Evolutionary conservation across 1,140 invertebrate species (phyloP).

Genomic region (Leptopilina clavipes): DNA sequence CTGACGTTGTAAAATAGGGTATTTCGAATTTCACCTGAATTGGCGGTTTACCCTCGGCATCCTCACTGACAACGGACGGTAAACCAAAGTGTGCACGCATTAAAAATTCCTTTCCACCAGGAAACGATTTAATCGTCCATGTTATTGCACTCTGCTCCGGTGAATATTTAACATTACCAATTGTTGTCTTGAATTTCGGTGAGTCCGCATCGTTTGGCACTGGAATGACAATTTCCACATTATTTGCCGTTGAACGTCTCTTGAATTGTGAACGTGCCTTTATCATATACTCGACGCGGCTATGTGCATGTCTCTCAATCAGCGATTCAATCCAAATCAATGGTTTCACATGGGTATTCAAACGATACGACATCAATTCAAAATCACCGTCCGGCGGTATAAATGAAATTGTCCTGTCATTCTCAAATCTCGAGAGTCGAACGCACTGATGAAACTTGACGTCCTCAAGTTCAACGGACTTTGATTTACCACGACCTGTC

Average conservation of each 20-base stretch:
- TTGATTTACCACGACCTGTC: conserved; percentile 97
- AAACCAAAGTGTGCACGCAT: conserved; percentile 99
- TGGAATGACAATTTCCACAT: conserved; percentile 99
- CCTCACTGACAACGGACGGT: conserved; percentile 96
- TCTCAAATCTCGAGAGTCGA: conserved; percentile 96
- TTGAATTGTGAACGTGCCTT: conserved; percentile 99
- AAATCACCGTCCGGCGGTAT: conserved; percentile 99
- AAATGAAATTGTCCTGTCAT: conserved; percentile 98
- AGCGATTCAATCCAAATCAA: conserved; percentile 99
- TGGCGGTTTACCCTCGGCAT: conserved; percentile 96
- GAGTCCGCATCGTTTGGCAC: conserved; percentile 98
- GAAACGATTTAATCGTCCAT: conserved; percentile 99
- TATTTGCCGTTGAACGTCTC: conserved; percentile 97
- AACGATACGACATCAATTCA: conserved; percentile 98
- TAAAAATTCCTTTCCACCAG: conserved; percentile 98
- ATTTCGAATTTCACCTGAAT: conserved; percentile 99
- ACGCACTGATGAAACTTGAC: conserved; percentile 99
- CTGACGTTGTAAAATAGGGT: conserved; percentile 99
- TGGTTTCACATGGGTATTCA: conserved; percentile 98
- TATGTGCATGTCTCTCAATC: conserved; percentile 98
- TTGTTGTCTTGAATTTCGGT: conserved; percentile 99
- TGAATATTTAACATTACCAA: conserved; percentile 98
- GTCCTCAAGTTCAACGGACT: conserved; percentile 99
- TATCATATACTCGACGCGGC: conserved; percentile 99
- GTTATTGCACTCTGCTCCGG: conserved; percentile 98